These are phyloP conservation scores for Dendrolimus pini DNA, from an alignment of 2,888 invertebrate species.

Conservation along the genomic window DNA sequence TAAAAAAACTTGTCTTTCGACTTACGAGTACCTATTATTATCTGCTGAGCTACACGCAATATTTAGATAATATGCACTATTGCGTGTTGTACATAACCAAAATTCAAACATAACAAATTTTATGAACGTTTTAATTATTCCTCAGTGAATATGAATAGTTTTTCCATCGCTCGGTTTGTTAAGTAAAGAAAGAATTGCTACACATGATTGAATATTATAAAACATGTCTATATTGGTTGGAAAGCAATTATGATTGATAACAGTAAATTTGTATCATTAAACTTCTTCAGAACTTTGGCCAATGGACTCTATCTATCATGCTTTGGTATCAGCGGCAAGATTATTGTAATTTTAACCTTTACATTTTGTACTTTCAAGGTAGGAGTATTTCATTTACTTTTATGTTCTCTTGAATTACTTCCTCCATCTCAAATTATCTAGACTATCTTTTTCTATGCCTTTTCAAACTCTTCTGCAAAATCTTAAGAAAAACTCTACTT, in stretches of 20 bases:
- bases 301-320: too few species aligned
- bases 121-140: not conserved
- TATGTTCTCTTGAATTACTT: too few species aligned
- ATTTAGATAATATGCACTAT: not conserved
- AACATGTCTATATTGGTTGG: not conserved
- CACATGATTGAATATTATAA: not conserved
- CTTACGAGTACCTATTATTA: not conserved
- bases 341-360: too few species aligned
- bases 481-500: too few species aligned
- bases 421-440: too few species aligned
- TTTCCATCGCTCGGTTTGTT: conserved; percentile 9
- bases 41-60: not conserved
- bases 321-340: too few species aligned
- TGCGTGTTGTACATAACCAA: not conserved
- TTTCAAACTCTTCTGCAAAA: not conserved
- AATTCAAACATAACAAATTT: not conserved
- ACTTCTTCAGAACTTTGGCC: too few species aligned
- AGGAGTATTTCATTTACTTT: too few species aligned
- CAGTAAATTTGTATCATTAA: too few species aligned
- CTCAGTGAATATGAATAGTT: not conserved
- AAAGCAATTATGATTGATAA: too few species aligned
- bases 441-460: not conserved
- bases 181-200: not conserved
- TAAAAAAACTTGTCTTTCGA: too few species aligned
- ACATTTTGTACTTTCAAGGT: too few species aligned